These are phyloP conservation scores for Pseudomyrmex flavicornis DNA, from an alignment of 1,140 invertebrate genomes.

Conservation along the genomic window DNA sequence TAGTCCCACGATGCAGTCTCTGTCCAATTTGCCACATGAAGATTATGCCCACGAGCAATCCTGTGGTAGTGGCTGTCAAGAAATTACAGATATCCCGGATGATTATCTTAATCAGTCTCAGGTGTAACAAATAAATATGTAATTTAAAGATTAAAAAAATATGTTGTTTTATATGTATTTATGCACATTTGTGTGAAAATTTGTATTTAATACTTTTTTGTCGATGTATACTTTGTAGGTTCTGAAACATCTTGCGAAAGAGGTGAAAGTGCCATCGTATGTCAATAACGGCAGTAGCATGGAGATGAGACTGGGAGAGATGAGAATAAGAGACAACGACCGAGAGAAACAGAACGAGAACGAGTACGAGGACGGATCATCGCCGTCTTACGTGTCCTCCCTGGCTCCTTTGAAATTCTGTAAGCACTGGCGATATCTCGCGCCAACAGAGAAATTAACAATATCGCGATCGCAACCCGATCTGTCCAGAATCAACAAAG, in stretches of 20 bases:
- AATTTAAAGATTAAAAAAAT: background rate
- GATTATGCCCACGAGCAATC: slow-evolving; percentile 83
- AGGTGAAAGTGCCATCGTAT: slow-evolving; percentile 88
- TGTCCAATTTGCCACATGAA: slow-evolving; percentile 82
- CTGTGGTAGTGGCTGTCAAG: slow-evolving; percentile 86
- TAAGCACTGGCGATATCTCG: slow-evolving; percentile 82
- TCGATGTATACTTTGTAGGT: slow-evolving; percentile 84
- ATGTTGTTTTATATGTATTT: no score
- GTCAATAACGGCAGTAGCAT: slow-evolving; percentile 77
- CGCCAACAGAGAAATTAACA: slow-evolving; percentile 87
- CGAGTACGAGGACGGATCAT: slow-evolving; percentile 84
- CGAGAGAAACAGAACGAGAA: slow-evolving; percentile 79
- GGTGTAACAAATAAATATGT: slow-evolving; percentile 71
- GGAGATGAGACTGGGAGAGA: slow-evolving; percentile 76
- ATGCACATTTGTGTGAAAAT: no score
- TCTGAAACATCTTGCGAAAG: slow-evolving; percentile 94
- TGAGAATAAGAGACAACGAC: slow-evolving; percentile 77
- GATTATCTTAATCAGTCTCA: slow-evolving; percentile 93
- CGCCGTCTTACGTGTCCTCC: slow-evolving; percentile 83
- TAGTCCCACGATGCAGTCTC: slow-evolving; percentile 83
- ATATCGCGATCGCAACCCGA: slow-evolving; percentile 93
- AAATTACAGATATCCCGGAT: slow-evolving; percentile 94
- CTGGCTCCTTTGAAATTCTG: slow-evolving; percentile 79
- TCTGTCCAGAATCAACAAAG: slow-evolving; percentile 84
- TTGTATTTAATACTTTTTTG: no score